Evolutionary conservation across 2,113 vertebrate species (phyloP), one percentile per base, ranked within the genome.

Genomic region (Lophius piscatorius): DNA sequence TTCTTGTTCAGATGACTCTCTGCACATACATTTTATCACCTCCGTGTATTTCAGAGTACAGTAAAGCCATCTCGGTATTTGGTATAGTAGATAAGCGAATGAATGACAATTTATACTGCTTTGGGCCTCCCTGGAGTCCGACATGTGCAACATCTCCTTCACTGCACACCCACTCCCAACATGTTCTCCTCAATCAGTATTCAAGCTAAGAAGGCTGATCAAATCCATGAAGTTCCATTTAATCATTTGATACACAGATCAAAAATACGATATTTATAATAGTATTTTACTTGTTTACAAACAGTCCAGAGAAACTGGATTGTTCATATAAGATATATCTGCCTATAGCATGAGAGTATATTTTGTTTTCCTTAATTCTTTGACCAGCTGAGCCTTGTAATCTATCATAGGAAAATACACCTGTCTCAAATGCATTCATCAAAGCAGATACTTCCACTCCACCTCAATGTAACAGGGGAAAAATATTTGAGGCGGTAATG

Each of bases 111-210:
- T 24, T 52, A 50, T 67, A 54, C 28, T 17, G 59, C 34, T 57
- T 12, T 17, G 63, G 56, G 56, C 51, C 48, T 51, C 40, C 21
- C 51, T 24, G 40, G 64, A 68, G 58, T 42, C 66, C 42, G 54
- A 51, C 48, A 54, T 74, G 76, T 84, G 80, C 76, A 75, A 62
- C 72, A 36, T 63, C 49, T 57, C 34, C 31, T 71, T 46, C 68
- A 35, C 74, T 65, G 70, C 65, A 70, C 73, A 48, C 75, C 80
- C 78, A 81, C 78, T 58, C 50, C 0, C 31, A 26, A 39, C 48
- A 50, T 50, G 44, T 55, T 42, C 9, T 60, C 52, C 49, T 60
- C 52, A 57, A 18, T 69, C 61, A 55, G 54, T 14, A 3, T 28
- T 31, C 13, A 10, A 26, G 35, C 13, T 44, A 22, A 51, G n/a